Conservation (phyloP, 2,113 vertebrate genomes). For the Centropus bengalensis region DNA sequence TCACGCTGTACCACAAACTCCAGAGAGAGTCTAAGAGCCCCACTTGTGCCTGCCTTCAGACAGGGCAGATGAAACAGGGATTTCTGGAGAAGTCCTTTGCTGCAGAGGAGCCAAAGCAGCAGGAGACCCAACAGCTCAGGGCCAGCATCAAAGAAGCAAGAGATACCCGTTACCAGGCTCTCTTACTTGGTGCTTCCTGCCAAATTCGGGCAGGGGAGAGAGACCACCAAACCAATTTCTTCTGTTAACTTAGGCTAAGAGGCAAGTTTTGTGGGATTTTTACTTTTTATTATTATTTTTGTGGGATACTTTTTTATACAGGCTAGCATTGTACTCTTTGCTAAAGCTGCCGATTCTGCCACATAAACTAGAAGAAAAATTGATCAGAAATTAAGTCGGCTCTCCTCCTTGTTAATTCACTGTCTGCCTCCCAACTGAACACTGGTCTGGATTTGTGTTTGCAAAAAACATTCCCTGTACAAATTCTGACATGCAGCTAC, state of each 20-base stretch:
- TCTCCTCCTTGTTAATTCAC: conserved; percentile 69
- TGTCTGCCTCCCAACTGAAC: conserved; percentile 68
- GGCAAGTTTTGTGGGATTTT: conserved; percentile 66
- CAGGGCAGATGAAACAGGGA: fast-evolving
- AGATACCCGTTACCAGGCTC: too few species aligned
- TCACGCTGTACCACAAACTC: neutral
- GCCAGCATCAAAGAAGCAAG: neutral
- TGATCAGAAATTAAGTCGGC: conserved; percentile 80
- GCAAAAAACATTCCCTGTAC: conserved; percentile 73
- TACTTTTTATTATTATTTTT: conserved; percentile 67
- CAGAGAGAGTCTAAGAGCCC: neutral
- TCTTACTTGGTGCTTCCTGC: fast-evolving
- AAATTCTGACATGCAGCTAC: conserved; percentile 75
- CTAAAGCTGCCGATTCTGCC: conserved; percentile 84
- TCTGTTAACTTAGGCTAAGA: neutral
- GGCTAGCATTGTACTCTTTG: conserved; percentile 83
- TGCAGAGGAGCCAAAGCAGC: neutral
- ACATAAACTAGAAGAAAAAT: conserved; percentile 84
- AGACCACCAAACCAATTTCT: neutral
- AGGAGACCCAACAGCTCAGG: neutral
- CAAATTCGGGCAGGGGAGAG: too few species aligned
- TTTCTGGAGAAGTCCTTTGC: neutral
- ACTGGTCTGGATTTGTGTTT: conserved; percentile 56
- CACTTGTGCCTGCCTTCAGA: fast-evolving
- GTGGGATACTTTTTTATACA: conserved; percentile 61